A percentile compares a stretch with the other conserved stretches of the same genome.
phyloP scores from a whole-genome alignment of 1,140 invertebrate genomes.

The Heliconius congener region DNA sequence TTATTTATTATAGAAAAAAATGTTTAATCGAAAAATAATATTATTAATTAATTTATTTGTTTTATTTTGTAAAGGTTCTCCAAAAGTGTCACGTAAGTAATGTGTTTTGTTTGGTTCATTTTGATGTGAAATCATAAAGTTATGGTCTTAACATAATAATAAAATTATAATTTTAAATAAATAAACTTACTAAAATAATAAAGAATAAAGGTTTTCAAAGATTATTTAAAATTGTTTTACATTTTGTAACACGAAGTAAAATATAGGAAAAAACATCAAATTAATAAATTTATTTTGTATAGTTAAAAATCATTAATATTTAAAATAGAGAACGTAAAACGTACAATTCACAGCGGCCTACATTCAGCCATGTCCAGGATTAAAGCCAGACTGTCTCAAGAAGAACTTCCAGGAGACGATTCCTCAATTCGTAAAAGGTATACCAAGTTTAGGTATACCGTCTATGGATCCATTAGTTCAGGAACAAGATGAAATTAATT shows the following conservation, averaged over 20 bases:
- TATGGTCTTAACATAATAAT: no score
- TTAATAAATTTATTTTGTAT: no score
- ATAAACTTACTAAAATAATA: no score
- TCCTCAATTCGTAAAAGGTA: slow-evolving; percentile 57
- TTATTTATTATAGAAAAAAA: slow-evolving; percentile 24
- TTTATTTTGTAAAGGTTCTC: slow-evolving; percentile 32
- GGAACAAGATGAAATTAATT: slow-evolving; percentile 40
- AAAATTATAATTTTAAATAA: no score
- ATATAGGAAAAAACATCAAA: no score
- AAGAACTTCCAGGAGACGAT: slow-evolving; percentile 57
- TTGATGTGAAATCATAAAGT: background rate
- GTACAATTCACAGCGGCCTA: slow-evolving; percentile 54
- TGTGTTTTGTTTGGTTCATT: background rate
- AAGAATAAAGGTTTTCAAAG: no score
- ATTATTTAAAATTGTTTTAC: no score
- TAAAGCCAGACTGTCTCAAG: slow-evolving; percentile 59
- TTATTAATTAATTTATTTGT: slow-evolving; percentile 39
- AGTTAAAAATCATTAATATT: no score
- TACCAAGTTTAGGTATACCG: slow-evolving; percentile 54
- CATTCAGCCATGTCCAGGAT: slow-evolving; percentile 54
- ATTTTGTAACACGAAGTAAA: no score
- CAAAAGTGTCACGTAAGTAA: slow-evolving; percentile 54
- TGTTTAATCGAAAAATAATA: slow-evolving; percentile 26
- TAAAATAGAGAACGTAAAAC: no score
- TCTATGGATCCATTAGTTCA: slow-evolving; percentile 51